Conservation (phyloP, 2,113 vertebrate species). For the Jacana jacana region DNA sequence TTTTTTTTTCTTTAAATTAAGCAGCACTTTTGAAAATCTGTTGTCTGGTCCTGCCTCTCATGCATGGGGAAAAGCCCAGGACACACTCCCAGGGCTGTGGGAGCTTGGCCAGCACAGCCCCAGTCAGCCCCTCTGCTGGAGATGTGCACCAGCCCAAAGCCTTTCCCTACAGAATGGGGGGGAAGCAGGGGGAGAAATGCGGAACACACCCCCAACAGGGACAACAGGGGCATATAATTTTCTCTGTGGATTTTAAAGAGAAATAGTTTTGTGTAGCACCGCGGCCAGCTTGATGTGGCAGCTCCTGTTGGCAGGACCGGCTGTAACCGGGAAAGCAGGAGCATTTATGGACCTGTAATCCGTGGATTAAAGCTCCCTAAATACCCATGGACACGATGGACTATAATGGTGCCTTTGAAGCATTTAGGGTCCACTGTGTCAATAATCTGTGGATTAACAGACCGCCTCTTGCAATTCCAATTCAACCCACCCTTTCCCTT, state of each 20-base stretch:
- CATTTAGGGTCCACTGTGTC: background rate
- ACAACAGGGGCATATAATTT: background rate
- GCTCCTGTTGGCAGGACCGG: background rate
- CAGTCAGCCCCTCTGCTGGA: accelerated
- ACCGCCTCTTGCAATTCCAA: background rate
- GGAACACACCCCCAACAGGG: background rate
- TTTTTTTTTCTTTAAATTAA: background rate
- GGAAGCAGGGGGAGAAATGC: accelerated
- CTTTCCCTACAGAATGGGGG: accelerated
- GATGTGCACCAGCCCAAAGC: background rate
- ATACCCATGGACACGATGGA: background rate
- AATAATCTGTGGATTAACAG: constrained; percentile 2
- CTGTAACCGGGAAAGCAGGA: background rate
- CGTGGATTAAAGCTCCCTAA: background rate
- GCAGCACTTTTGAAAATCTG: background rate
- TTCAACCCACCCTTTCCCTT: background rate
- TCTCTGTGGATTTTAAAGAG: background rate
- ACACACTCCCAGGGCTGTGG: background rate
- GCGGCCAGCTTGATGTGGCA: background rate
- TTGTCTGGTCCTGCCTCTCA: background rate
- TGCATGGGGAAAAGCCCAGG: background rate
- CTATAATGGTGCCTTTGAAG: background rate
- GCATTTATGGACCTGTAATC: background rate
- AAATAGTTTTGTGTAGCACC: background rate
- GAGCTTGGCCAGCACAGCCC: accelerated